Percentiles rank a stretch among this genome's conserved stretches.
These are phyloP conservation scores for Rattus norvegicus DNA, from an alignment of 2,113 vertebrate genomes.

Conservation along the genomic window DNA sequence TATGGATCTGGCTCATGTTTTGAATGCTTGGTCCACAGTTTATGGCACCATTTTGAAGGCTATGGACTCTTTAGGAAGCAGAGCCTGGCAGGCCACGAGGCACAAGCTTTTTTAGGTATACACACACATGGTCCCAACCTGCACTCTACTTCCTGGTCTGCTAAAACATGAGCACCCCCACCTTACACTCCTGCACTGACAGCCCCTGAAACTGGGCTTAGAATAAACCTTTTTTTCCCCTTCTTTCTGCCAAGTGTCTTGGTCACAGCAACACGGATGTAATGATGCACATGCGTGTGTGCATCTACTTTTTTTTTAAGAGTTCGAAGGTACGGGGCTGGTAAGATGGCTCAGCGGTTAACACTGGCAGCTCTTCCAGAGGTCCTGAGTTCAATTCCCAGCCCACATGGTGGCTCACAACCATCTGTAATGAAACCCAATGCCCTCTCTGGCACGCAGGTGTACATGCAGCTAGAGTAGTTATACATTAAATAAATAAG, in stretches of 20 bases:
- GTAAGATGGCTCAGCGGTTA: too few species aligned
- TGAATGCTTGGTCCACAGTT: neutral
- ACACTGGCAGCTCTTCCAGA: too few species aligned
- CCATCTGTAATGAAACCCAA: too few species aligned
- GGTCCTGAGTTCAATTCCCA: too few species aligned
- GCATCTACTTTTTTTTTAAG: neutral
- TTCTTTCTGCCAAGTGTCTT: too few species aligned
- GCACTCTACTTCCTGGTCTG: neutral
- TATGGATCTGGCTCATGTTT: neutral
- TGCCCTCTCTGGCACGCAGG: too few species aligned
- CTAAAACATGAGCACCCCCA: neutral
- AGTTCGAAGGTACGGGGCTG: too few species aligned
- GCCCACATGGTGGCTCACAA: too few species aligned
- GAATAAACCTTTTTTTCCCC: neutral
- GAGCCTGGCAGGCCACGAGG: neutral
- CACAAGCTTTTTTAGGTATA: neutral
- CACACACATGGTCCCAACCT: too few species aligned
- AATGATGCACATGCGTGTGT: neutral
- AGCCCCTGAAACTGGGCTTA: neutral
- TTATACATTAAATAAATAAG: too few species aligned
- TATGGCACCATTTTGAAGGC: neutral
- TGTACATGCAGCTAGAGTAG: too few species aligned
- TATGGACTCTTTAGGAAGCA: neutral
- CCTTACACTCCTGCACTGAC: neutral
- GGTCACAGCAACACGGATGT: neutral